Evolutionary conservation across 2,113 vertebrate genomes (phyloP), one percentile per base, ranked within the genome.

Genomic region (Gallinago jamesoni): DNA sequence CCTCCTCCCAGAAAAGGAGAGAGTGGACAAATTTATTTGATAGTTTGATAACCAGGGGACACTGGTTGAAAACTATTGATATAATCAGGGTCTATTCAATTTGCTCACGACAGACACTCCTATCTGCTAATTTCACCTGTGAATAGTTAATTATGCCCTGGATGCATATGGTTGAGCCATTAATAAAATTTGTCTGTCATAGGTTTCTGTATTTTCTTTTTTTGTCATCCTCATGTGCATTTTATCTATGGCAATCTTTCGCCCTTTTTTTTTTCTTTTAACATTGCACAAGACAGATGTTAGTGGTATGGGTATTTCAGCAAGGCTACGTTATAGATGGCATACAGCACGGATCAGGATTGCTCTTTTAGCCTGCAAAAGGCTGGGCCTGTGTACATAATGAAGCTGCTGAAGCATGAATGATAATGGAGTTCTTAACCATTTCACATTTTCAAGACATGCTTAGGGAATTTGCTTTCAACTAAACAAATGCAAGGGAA

Each of bases 81-180:
- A 98, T 95, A 98, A 99, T 99, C 99, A 94, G 96, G 85, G 95
- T 98, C 98, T 98, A 99, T 99, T 99, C 98, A 98, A 99, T 99
- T 99, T 98, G 98, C 98, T 89, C 87, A 70, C 22, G 96, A 98
- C 98, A 98, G 98, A 97, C 97, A 97, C 96, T 98, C 98, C 98
- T 99, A 99, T 99, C 99, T 98, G 98, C 98, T 99, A 98, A 98
- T 98, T 99, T 99, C 99, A 99, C 99, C 99, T 99, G 99, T 98
- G 99, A 99, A 99, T 99, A 97, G 98, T 99, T 99, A 99, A 99
- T 99, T 99, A 98, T 98, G 97, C 98, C 74, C 93, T n/a, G 92
- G 96, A 98, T 99, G 99, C 99, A 99, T 98, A 99, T 98, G 98
- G 98, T 97, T 10, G 52, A 98, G 98, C 97, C 99, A 99, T 99